Conservation (phyloP, 2,113 vertebrate species). For the Calyptomena viridis region DNA sequence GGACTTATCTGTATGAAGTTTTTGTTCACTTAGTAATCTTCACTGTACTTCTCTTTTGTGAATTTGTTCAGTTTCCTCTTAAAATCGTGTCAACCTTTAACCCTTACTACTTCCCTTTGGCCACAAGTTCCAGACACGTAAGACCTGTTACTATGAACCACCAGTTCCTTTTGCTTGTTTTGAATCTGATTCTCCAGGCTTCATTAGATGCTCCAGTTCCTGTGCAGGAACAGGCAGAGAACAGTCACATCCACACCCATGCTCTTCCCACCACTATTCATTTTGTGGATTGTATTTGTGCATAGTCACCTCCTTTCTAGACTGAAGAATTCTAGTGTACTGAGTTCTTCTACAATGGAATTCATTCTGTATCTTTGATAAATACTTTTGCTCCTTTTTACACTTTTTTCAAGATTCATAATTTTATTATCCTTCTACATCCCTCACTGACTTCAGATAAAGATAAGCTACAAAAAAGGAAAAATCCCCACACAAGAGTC, state of each 20-base stretch:
- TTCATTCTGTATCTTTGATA: not conserved
- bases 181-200: not conserved
- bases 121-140: not conserved
- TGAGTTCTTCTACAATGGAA: not conserved
- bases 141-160: not conserved
- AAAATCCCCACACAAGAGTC: not conserved
- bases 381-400: not conserved
- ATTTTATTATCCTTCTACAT: not conserved
- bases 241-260: not conserved
- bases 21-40: not conserved
- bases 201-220: not conserved
- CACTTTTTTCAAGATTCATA: not conserved
- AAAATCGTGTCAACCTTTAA: not conserved
- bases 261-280: not conserved
- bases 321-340: not conserved
- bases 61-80: not conserved
- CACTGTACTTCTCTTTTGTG: not conserved
- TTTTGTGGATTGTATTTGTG: not conserved
- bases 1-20: not conserved
- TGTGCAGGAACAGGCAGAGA: not conserved
- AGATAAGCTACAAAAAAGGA: not conserved
- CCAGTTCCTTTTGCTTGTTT: slow-evolving; percentile 5
- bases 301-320: not conserved
- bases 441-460: not conserved
- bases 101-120: not conserved